Base-by-base conservation (phyloP, 92 coral and sea anemone genomes). In the Palythoa grandiflora region DNA sequence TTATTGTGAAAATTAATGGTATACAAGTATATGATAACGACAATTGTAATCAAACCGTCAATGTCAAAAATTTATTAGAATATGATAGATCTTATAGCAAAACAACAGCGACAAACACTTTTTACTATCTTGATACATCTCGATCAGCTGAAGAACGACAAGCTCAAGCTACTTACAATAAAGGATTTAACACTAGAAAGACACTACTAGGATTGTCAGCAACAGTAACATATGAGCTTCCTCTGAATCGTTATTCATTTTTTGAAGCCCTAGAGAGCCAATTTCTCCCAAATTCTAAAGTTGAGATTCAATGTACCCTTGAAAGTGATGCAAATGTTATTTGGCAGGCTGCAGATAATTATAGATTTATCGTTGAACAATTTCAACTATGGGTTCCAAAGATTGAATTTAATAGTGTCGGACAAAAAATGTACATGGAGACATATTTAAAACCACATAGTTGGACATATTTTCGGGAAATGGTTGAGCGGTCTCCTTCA, bases 251-350 rank as follows among this genome's bases (percentile, higher is more conserved):
- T 2, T 68, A 68, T n/a, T 14, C 28, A 10, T 55, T 55, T 10
- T 55, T 55, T 10, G 63, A 55, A 55, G 63, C 63, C 14, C 63
- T 55, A 13, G 63, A 55, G 63, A 17, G 14, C 14, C 15, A 55
- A 55, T 55, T 55, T 55, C 63, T 55, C 9, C 63, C 63, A 17
- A 55, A 55, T 55, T 55, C 63, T 9, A 55, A 55, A 17, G 63
- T 55, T 55, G 63, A 55, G 63, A 20, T 68, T 68, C 73, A 68
- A 36, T 10, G 14, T n/a, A 68, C 73, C n/a, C 6, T 68, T 37
- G 73, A 68, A n/a, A 68, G 73, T 68, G 73, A 68, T 68, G 73
- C 73, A 10, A 68, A 68, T 68, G 2, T 68, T 14, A 36, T 68
- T 68, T 68, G 73, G 73, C 73, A 68, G 40, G 73, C 37, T n/a